Base-by-base conservation (phyloP, 2,113 vertebrate species). In the Probosciger aterrimus region DNA sequence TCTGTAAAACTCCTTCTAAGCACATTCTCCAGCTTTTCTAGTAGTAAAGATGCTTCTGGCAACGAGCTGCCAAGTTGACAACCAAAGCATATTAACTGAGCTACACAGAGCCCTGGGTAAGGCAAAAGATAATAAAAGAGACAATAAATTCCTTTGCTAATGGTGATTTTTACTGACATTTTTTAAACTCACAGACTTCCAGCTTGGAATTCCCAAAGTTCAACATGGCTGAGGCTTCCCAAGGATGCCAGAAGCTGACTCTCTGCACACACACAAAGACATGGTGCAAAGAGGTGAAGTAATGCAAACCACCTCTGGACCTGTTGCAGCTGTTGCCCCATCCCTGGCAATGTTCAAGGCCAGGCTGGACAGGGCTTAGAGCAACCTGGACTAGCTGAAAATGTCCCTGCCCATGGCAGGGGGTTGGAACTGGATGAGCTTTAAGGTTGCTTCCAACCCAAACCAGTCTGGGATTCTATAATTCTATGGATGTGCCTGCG, bases 181-280 rank as follows among this genome's bases (percentile, higher is more conserved):
- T 69, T 44, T 52, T 19, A 24, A 71, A 79, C 13, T 16, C 10
- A 27, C 13, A 35, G 9, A 69, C 31, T 55, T 39, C 16, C 50
- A 79, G 31, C 33, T 85, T 37, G 0, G 15, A 60, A 47, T 31
- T 7, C 5, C 4, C 0, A 1, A 46, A 64, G 33, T 20, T 79
- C 50, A 89, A 6, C 2, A 2, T 12, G 59, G 67, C 35, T 13
- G 30, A 53, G 49, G 11, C 67, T 59, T 46, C 68, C 23, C 78
- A 27, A n/a, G 71, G 39, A 47, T 1, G 31, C 0, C 0, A 74
- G 46, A 39, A 73, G 37, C 9, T 15, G 27, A 55, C 12, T 73
- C 62, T 37, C 39, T 1, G 0, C 33, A n/a, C 30, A 6, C 3
- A 4, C 2, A 4, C 27, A 31, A 23, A n/a, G 25, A 39, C 0